Evolutionary conservation across 2,797 vertebrate species (phyloP).

Genomic region (Notamacropus eugenii): DNA sequence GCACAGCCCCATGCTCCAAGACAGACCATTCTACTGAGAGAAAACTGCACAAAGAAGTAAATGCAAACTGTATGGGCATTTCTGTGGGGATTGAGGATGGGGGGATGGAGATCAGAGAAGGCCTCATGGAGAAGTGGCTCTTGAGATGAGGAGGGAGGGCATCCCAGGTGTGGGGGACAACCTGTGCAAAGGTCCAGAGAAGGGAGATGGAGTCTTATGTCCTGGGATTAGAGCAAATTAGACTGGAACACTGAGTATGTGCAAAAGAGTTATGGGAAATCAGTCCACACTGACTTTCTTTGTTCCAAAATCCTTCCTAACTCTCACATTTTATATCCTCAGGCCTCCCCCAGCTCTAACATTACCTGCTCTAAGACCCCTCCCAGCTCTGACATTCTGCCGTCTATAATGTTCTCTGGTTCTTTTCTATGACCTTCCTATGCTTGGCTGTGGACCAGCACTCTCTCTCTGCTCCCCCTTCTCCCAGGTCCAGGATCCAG

Average conservation of each 20-base stretch:
- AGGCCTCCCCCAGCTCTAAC: too few species aligned
- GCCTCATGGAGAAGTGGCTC: too few species aligned
- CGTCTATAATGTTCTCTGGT: too few species aligned
- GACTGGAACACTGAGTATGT: neutral
- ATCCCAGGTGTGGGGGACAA: neutral
- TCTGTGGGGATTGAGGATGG: too few species aligned
- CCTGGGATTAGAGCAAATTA: neutral
- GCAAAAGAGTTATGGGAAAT: neutral
- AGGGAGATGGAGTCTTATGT: neutral
- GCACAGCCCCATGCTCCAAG: too few species aligned
- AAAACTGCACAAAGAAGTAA: too few species aligned
- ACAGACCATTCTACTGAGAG: too few species aligned
- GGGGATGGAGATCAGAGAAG: too few species aligned
- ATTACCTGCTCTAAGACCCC: too few species aligned
- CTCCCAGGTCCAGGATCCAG: neutral
- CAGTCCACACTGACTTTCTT: neutral
- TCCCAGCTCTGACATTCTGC: neutral
- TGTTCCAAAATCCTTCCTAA: neutral
- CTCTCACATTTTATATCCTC: too few species aligned
- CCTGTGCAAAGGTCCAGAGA: neutral
- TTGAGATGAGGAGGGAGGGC: neutral
- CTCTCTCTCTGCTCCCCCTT: too few species aligned
- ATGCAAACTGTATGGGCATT: too few species aligned
- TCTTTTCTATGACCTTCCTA: neutral
- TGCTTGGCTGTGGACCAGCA: neutral